Conservation (phyloP, 2,113 vertebrate species). For the Isurus oxyrinchus region DNA sequence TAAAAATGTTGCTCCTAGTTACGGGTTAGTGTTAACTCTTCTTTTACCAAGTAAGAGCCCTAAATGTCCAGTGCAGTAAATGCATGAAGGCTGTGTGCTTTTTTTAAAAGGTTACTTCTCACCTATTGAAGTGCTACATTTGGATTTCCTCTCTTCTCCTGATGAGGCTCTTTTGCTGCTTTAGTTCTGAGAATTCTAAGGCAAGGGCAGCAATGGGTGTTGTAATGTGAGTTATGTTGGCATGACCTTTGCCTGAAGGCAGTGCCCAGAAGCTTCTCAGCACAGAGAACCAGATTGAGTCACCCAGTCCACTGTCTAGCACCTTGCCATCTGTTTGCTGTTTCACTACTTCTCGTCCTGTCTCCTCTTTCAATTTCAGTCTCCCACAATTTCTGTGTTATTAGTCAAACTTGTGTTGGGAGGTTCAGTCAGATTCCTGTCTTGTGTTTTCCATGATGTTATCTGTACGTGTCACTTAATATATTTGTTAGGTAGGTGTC, state of each 20-base stretch:
- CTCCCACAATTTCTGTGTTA: not conserved
- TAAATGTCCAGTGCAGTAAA: not conserved
- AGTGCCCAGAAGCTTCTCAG: not conserved
- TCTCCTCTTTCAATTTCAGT: not conserved
- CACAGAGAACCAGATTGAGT: not conserved
- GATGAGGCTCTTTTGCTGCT: not conserved
- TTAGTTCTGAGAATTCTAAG: not conserved
- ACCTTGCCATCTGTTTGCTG: not conserved
- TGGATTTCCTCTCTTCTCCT: not conserved
- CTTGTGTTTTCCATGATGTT: not conserved
- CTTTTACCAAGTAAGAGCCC: not conserved
- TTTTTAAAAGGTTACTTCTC: not conserved
- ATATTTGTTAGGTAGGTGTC: not conserved
- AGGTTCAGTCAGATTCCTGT: not conserved
- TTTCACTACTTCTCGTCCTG: not conserved
- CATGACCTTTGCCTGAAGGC: not conserved
- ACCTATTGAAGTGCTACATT: not conserved
- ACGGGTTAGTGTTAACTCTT: not conserved
- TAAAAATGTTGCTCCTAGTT: not conserved
- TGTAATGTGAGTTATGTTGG: not conserved
- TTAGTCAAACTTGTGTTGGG: not conserved
- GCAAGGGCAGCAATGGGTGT: not conserved
- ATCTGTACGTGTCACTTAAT: not conserved
- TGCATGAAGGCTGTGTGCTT: not conserved
- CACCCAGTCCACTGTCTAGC: not conserved